Base-by-base conservation (phyloP, 2,797 vertebrate genomes). In the Nyctibius grandis region DNA sequence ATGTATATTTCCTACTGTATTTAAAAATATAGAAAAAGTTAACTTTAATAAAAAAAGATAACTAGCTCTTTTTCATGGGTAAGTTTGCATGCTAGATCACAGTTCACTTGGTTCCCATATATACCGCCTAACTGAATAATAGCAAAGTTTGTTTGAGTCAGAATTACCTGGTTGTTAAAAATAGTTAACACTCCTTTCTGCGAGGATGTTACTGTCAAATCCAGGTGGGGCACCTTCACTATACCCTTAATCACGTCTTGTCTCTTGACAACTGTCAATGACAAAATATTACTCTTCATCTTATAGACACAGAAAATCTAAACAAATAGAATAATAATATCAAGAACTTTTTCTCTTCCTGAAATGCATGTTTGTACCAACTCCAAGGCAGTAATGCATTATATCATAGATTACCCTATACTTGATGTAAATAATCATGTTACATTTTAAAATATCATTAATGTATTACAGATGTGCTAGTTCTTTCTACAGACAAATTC, bases 121-220 rank as follows among this genome's bases (percentile, higher is more conserved):
- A 45, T 31, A 82, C 3, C 21, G 9, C 16, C 11, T 44, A 78
- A 65, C 21, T 12, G 42, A 86, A 69, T 60, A 89, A 87, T 38
- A 51, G 68, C 91, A 72, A 16, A 34, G 9, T 25, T 54, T 36
- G 12, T 68, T 54, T 93, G n/a, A 77, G 63, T 92, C 38, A 76
- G 54, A 89, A 89, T 97, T 98, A 98, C 98, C 97, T 98, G 91
- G 64, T 91, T 97, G n/a, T 89, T 97, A 88, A 98, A 98, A 89
- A 98, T 28, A 17, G 97, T 97, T 78, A 98, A 53, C 42, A 93
- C 65, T 96, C 98, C 98, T 95, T 94, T 98, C 85, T 98, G 97
- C 96, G 98, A 98, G 33, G 96, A 97, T 80, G 96, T 93, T 95
- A 98, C 26, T 57, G 95, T 83, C 91, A 97, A 93, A 97, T 98